Percentiles rank a stretch among this genome's conserved stretches.
Conservation (phyloP, 2,113 vertebrate species). For the Perca schrenkii region DNA sequence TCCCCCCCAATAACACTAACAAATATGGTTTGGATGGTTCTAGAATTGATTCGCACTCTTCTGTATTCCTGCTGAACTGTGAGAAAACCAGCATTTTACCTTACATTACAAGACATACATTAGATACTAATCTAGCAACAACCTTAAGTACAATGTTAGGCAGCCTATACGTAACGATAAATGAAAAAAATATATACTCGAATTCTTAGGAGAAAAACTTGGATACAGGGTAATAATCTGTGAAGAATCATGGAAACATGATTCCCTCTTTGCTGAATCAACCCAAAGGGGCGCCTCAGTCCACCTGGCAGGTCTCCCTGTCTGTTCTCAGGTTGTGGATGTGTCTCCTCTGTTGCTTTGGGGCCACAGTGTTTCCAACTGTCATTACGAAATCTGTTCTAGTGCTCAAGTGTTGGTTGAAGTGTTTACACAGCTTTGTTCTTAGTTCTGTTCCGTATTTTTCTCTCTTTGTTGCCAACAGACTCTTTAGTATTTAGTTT, state of each 20-base stretch:
- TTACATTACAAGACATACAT: neutral
- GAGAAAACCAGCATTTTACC: neutral
- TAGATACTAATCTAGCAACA: neutral
- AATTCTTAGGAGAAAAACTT: neutral
- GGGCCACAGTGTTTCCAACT: neutral
- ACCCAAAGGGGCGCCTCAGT: neutral
- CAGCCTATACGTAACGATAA: no score
- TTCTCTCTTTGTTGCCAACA: conserved; percentile 3
- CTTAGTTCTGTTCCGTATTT: neutral
- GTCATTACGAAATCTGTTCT: neutral
- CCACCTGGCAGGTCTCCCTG: neutral
- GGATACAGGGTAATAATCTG: neutral
- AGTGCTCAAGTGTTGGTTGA: no score
- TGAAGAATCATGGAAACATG: neutral
- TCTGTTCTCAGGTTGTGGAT: neutral
- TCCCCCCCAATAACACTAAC: neutral
- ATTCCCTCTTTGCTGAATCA: conserved; percentile 3
- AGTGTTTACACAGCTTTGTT: conserved; percentile 8
- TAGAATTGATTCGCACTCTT: neutral
- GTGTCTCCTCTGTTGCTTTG: neutral
- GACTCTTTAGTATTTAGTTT: conserved; percentile 20
- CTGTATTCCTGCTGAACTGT: neutral
- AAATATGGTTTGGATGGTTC: neutral
- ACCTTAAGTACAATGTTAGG: no score
- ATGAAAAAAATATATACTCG: no score